These are phyloP conservation scores for Muntiacus reevesi DNA, from an alignment of 2,113 vertebrate genomes.

Conservation along the genomic window DNA sequence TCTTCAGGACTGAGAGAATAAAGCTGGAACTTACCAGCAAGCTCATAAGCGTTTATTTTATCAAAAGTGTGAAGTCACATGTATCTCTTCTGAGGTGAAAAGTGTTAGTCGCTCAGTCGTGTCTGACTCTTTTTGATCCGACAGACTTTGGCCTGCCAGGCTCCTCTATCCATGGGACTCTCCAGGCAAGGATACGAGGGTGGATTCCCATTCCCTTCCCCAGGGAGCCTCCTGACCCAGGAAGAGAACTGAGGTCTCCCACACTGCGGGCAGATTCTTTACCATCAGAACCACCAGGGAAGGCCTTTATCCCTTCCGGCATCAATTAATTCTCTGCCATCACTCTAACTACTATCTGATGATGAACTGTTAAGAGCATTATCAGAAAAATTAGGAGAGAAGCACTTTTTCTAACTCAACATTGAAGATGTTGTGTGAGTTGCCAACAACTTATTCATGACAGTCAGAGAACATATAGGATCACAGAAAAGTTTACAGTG, in stretches of 20 bases:
- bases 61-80: background rate
- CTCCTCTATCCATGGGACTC: background rate
- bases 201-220: background rate
- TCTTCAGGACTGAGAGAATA: background rate
- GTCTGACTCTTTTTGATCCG: fast-evolving
- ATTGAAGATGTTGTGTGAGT: background rate
- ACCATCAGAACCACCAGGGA: background rate
- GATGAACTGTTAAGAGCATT: background rate
- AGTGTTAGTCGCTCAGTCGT: background rate
- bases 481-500: background rate
- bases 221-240: background rate
- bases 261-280: background rate
- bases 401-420: background rate
- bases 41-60: background rate
- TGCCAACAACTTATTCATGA: background rate
- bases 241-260: background rate
- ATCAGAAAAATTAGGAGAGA: background rate
- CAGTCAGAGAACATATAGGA: background rate
- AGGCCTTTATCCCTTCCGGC: background rate
- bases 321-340: background rate
- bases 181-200: background rate
- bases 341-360: background rate
- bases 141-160: background rate
- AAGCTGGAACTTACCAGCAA: background rate
- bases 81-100: background rate